A percentile compares a stretch with the other conserved stretches of the same genome.
phyloP scores from a whole-genome alignment of 2,797 vertebrate genomes.

The Percopsis omiscomaycus region DNA sequence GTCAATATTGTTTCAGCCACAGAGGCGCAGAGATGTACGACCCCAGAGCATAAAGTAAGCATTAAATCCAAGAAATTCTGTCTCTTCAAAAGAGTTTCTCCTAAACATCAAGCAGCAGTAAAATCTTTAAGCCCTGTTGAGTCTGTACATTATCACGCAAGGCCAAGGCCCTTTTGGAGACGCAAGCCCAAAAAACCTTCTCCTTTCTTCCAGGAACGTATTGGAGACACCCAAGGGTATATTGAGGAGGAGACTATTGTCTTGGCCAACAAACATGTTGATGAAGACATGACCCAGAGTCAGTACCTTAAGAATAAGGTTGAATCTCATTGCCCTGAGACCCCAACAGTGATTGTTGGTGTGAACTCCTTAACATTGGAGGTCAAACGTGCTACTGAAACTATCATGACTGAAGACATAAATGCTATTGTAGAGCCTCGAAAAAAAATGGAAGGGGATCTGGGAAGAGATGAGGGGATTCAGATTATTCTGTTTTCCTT shows the following conservation, averaged over 20 bases:
- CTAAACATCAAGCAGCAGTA: constrained; percentile 51
- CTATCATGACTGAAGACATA: not conserved
- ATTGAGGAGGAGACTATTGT: constrained; percentile 33
- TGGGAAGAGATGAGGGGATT: not conserved
- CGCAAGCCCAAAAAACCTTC: constrained; percentile 53
- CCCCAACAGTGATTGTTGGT: constrained; percentile 30
- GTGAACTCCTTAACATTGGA: constrained; percentile 17
- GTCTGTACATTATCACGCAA: constrained; percentile 48
- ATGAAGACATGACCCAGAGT: not conserved
- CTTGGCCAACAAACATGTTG: constrained; percentile 34
- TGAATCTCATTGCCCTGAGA: constrained; percentile 17
- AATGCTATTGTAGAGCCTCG: not conserved
- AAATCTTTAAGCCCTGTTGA: constrained; percentile 9
- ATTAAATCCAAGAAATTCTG: constrained; percentile 65
- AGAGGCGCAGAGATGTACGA: not conserved
- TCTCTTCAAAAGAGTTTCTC: constrained; percentile 71
- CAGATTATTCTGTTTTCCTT: not conserved
- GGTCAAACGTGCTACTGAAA: constrained; percentile 4
- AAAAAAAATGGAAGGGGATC: not conserved
- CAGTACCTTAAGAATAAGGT: not conserved
- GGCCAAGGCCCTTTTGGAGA: constrained; percentile 68
- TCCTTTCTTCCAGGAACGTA: constrained; percentile 33
- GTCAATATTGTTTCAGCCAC: not conserved
- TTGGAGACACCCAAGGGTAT: constrained; percentile 22
- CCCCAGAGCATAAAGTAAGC: not conserved